Conservation (phyloP, 2,113 vertebrate species). For the Nymphicus hollandicus region DNA sequence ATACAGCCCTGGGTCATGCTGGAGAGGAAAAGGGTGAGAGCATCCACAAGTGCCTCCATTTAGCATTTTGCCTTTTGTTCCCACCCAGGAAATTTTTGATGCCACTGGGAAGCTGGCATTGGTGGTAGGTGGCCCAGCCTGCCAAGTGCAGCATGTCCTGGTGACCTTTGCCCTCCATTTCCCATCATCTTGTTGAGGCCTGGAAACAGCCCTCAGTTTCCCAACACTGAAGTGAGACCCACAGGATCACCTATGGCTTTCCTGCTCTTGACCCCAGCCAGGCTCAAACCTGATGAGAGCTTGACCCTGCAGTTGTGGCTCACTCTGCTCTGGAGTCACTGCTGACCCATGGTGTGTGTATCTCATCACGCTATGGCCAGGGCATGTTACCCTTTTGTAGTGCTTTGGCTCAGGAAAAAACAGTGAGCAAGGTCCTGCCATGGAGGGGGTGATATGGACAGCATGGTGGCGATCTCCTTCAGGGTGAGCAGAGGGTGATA, state of each 20-base stretch:
- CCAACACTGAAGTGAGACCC: accelerated
- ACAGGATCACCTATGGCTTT: accelerated
- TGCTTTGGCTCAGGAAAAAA: neutral
- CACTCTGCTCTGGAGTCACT: neutral
- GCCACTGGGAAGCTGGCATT: accelerated
- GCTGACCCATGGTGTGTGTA: accelerated
- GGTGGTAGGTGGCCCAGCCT: neutral
- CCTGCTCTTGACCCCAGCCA: neutral
- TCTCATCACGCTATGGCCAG: accelerated
- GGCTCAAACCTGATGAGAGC: accelerated
- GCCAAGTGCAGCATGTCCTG: too few species aligned
- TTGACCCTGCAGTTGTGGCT: accelerated
- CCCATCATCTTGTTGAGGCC: accelerated
- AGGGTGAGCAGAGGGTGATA: accelerated
- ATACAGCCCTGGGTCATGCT: accelerated
- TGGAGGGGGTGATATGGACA: neutral
- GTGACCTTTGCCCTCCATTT: neutral
- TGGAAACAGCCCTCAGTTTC: accelerated
- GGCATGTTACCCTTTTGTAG: too few species aligned
- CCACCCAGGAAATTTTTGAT: accelerated
- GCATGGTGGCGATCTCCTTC: accelerated
- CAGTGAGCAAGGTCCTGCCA: neutral
- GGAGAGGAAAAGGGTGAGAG: neutral
- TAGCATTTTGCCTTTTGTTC: neutral
- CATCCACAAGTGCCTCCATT: accelerated